Conservation (phyloP, 2,888 invertebrate genomes). For the Aphidius colemani region DNA sequence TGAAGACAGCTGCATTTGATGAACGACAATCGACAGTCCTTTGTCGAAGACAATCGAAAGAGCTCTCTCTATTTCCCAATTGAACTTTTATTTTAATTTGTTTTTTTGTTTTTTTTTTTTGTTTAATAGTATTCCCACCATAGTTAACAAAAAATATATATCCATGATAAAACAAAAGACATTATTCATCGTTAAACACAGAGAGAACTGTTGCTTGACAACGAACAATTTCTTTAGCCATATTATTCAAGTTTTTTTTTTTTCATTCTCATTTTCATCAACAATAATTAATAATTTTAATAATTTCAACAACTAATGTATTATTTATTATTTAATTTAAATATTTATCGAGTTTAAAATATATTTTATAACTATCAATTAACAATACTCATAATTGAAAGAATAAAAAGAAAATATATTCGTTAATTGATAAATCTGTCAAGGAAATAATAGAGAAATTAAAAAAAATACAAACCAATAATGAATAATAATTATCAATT, state of each 20-base stretch:
- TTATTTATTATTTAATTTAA: neutral
- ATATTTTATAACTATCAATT: too few relatives aligned
- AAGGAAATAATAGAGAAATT: neutral
- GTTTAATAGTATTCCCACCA: slow-evolving; percentile 1
- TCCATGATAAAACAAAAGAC: slow-evolving; percentile 32
- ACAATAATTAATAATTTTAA: slow-evolving; percentile 14
- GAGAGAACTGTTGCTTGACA: slow-evolving; percentile 36
- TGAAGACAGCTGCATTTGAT: slow-evolving; percentile 14
- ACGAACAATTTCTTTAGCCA: slow-evolving; percentile 26
- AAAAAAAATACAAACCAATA: slow-evolving; percentile 9
- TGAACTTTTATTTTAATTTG: neutral
- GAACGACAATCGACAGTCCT: slow-evolving; percentile 28
- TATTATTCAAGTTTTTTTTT: slow-evolving; percentile 11
- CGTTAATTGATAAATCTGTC: neutral
- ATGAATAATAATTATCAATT: slow-evolving; percentile 27
- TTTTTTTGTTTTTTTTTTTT: slow-evolving; percentile 32
- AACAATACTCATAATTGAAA: too few relatives aligned
- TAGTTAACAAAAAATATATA: slow-evolving; percentile 18
- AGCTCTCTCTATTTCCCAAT: slow-evolving; percentile 7
- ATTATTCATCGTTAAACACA: slow-evolving; percentile 34
- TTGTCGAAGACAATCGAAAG: slow-evolving; percentile 26
- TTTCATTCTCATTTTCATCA: slow-evolving; percentile 12
- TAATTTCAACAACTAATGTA: slow-evolving; percentile 5
- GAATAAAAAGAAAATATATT: too few relatives aligned
- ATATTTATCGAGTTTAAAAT: too few relatives aligned